Conservation (phyloP, 2,888 invertebrate genomes). For the Rhingia campestris region DNA sequence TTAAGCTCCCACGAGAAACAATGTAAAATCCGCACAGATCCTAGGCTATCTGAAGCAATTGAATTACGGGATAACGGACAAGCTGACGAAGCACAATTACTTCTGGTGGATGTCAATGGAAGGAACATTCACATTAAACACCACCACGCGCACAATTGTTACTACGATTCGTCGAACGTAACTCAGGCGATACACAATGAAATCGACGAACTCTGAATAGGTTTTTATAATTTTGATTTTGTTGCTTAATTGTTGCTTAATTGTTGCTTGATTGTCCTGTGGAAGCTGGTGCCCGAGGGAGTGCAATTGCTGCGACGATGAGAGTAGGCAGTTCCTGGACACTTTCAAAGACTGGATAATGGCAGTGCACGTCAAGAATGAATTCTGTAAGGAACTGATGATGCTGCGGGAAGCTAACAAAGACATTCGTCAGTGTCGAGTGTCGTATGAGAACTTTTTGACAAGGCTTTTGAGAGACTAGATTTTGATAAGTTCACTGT, state of each 20-base stretch:
- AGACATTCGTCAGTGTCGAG: constrained; percentile 83
- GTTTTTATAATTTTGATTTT: constrained; percentile 83
- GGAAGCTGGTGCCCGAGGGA: no score
- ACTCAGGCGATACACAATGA: constrained; percentile 78
- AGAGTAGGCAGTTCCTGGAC: constrained; percentile 80
- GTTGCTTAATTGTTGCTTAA: constrained; percentile 85
- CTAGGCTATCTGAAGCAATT: constrained; percentile 83
- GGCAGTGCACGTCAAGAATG: constrained; percentile 83
- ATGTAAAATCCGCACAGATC: constrained; percentile 80
- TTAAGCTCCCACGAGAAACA: no score
- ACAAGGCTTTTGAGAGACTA: constrained; percentile 84
- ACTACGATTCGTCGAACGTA: constrained; percentile 85
- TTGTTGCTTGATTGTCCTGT: constrained; percentile 85
- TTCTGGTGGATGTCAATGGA: constrained; percentile 77
- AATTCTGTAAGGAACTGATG: constrained; percentile 85
- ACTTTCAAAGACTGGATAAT: constrained; percentile 81
- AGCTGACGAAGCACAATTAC: constrained; percentile 79
- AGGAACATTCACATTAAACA: constrained; percentile 65
- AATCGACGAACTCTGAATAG: constrained; percentile 83
- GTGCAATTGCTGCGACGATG: no score
- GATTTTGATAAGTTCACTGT: constrained; percentile 84
- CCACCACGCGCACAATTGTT: constrained; percentile 76
- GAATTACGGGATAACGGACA: constrained; percentile 83
- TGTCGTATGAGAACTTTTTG: constrained; percentile 83
- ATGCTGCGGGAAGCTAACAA: constrained; percentile 84